These are phyloP conservation scores for Coilia nasus DNA, from an alignment of 2,797 vertebrate genomes.

Conservation along the genomic window DNA sequence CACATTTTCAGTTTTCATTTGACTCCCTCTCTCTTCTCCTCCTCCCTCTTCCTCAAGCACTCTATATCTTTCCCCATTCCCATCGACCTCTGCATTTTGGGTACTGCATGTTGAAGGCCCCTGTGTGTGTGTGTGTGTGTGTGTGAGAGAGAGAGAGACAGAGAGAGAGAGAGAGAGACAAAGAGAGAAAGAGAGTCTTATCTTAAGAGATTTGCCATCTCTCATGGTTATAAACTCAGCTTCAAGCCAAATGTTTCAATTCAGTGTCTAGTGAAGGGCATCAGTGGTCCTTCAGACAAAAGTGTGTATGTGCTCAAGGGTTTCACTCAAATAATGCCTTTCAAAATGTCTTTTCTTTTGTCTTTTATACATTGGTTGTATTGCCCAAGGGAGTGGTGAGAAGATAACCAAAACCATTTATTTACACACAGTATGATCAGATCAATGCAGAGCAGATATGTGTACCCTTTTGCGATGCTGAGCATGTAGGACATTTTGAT, in stretches of 20 bases:
- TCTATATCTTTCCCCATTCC: not conserved
- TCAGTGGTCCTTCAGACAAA: not conserved
- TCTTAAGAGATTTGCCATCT: conserved; percentile 5
- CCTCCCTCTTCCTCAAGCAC: not conserved
- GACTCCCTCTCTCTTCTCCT: not conserved
- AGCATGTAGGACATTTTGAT: not conserved
- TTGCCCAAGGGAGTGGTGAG: not conserved
- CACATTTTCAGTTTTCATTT: not conserved
- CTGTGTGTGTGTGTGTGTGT: not conserved
- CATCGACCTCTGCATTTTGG: not conserved
- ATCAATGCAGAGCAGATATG: not conserved
- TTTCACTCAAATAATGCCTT: not conserved
- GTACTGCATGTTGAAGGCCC: not conserved
- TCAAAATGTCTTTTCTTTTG: not conserved
- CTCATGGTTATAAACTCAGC: not conserved
- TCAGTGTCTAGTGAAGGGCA: not conserved
- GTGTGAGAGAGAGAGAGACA: not conserved
- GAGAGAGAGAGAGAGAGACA: not conserved
- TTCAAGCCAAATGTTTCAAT: not conserved
- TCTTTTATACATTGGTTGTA: not conserved
- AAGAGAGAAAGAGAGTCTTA: not conserved
- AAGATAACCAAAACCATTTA: not conserved
- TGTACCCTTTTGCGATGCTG: not conserved
- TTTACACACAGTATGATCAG: not conserved
- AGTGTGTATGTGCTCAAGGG: not conserved